These are phyloP conservation scores for Sebastes nivosus DNA, from an alignment of 2,797 vertebrate genomes.

Conservation along the genomic window DNA sequence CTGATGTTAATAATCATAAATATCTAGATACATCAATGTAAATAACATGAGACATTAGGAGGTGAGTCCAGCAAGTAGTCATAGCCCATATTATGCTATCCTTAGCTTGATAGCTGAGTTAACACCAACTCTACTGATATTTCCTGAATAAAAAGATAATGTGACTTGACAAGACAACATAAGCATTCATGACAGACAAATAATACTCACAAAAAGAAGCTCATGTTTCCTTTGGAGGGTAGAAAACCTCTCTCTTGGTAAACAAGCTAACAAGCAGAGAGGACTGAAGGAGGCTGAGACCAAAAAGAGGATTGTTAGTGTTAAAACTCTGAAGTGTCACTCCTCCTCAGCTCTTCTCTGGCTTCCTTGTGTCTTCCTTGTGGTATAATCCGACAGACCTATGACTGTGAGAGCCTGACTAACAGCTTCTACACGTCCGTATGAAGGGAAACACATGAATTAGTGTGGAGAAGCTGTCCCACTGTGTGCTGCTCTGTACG, in stretches of 20 bases:
- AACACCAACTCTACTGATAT: not conserved
- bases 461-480: not conserved
- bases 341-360: constrained; percentile 23
- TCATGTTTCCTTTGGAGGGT: constrained; percentile 77
- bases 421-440: no score
- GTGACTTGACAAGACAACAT: fast-evolving
- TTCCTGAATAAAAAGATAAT: not conserved
- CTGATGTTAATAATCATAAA: fast-evolving
- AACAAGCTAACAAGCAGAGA: constrained; percentile 35
- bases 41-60: not conserved
- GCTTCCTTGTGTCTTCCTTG: not conserved
- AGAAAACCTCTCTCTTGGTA: constrained; percentile 26
- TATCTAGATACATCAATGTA: fast-evolving
- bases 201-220: constrained; percentile 85
- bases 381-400: not conserved
- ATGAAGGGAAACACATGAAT: not conserved
- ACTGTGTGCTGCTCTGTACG: constrained; percentile 39
- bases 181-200: not conserved
- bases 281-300: not conserved
- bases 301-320: constrained; percentile 2
- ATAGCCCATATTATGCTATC: constrained; percentile 41
- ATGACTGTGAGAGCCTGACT: not conserved
- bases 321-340: constrained; percentile 28
- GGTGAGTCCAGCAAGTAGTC: constrained; percentile 64
- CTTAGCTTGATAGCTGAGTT: constrained; percentile 29